These are phyloP conservation scores for Synchiropus splendidus DNA, from an alignment of 2,113 vertebrate genomes.

Conservation along the genomic window DNA sequence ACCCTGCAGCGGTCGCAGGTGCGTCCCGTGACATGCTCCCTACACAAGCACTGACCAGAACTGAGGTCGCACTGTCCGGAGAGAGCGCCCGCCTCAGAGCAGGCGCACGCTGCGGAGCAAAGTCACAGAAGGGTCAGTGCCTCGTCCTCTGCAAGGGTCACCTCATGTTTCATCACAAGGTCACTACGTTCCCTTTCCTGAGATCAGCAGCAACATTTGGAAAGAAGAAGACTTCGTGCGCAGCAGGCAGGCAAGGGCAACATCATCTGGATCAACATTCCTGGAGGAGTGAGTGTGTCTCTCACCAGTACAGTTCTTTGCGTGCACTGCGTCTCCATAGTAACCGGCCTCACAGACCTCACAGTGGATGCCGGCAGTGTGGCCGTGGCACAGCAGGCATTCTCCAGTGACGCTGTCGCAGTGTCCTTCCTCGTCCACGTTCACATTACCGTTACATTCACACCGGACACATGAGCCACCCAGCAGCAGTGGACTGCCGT, in stretches of 20 bases:
- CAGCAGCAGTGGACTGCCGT: slow-evolving; percentile 74
- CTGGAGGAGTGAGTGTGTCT: not conserved
- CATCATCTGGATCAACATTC: slow-evolving; percentile 31
- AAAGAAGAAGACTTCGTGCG: too few species aligned
- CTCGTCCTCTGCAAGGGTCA: too few species aligned
- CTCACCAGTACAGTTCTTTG: slow-evolving; percentile 78
- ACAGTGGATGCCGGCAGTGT: slow-evolving; percentile 76
- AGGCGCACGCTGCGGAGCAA: slow-evolving; percentile 70
- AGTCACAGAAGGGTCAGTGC: slow-evolving; percentile 6
- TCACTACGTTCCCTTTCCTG: too few species aligned
- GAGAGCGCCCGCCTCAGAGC: slow-evolving; percentile 69
- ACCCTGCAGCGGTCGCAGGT: slow-evolving; percentile 83
- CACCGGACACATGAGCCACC: slow-evolving; percentile 74
- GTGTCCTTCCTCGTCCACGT: slow-evolving; percentile 63
- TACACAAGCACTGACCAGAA: slow-evolving; percentile 79
- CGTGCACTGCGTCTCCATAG: slow-evolving; percentile 76
- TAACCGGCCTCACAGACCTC: slow-evolving; percentile 77
- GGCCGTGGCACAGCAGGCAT: slow-evolving; percentile 78
- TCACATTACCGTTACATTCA: slow-evolving; percentile 78
- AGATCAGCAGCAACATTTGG: too few species aligned
- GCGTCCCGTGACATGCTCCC: slow-evolving; percentile 69
- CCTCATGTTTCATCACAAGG: too few species aligned
- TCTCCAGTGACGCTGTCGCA: slow-evolving; percentile 77
- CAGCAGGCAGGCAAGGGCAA: too few species aligned
- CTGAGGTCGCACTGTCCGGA: slow-evolving; percentile 70